Conservation (phyloP, 2,113 vertebrate genomes). For the Nymphicus hollandicus region DNA sequence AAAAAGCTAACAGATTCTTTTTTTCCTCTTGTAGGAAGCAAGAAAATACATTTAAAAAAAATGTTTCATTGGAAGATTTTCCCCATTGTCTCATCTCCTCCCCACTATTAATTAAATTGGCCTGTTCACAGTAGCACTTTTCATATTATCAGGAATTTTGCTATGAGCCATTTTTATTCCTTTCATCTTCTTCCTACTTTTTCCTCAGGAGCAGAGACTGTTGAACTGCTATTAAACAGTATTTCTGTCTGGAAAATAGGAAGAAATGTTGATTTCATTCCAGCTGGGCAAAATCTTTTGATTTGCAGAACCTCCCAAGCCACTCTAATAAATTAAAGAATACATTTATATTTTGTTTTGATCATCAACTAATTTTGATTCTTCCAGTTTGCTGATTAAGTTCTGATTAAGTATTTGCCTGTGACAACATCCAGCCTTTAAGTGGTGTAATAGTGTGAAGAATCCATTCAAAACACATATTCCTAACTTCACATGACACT, state of each 20-base stretch:
- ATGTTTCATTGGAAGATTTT: not conserved
- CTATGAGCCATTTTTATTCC: not conserved
- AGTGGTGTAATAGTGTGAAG: not conserved
- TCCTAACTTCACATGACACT: not conserved
- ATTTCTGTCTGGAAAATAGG: not conserved
- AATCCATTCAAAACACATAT: not conserved
- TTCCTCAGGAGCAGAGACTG: not conserved
- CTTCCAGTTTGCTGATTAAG: conserved; percentile 45
- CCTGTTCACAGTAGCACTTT: not conserved
- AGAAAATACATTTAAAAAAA: not conserved
- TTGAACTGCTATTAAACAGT: not conserved
- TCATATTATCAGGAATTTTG: not conserved
- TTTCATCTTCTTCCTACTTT: not conserved
- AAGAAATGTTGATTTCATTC: not conserved
- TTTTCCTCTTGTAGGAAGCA: not conserved
- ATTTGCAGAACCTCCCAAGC: not conserved
- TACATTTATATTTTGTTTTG: conserved; percentile 34
- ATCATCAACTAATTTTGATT: conserved; percentile 31
- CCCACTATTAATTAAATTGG: not conserved
- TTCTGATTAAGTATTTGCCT: conserved; percentile 24
- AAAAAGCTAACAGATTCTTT: not conserved
- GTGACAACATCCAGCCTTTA: not conserved
- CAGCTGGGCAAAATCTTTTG: not conserved
- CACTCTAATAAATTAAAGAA: conserved; percentile 27
- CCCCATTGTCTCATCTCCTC: accelerated